phyloP scores from a whole-genome alignment of 2,113 vertebrate species.

The Gymnocephalus cernua region DNA sequence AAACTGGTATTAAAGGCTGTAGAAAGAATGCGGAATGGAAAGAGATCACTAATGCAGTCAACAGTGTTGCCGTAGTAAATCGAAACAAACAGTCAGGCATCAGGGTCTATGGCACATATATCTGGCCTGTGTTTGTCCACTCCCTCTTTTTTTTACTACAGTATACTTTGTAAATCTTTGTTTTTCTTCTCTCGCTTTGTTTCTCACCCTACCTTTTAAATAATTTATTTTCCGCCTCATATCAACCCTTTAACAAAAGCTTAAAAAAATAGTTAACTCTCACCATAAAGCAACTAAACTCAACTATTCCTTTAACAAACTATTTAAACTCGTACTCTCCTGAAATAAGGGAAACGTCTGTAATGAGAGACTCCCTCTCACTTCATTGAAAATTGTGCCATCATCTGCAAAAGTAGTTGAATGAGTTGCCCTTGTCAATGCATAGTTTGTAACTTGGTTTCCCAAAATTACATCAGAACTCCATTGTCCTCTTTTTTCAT shows the following conservation, averaged over 20 bases:
- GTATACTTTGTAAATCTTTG: background rate
- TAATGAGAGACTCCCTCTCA: background rate
- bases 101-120: constrained; percentile 8
- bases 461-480: background rate
- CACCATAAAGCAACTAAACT: no score
- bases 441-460: background rate
- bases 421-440: background rate
- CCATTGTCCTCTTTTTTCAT: background rate
- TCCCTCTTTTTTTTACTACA: constrained; percentile 18
- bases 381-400: background rate
- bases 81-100: constrained; percentile 41
- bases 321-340: no score
- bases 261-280: background rate
- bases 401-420: background rate
- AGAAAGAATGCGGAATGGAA: no score
- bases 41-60: no score
- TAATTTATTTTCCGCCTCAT: background rate
- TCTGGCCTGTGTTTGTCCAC: constrained; percentile 53
- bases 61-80: no score
- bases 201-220: background rate
- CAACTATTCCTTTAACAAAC: background rate
- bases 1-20: no score
- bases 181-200: background rate
- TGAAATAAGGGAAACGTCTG: background rate
- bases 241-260: background rate